These are phyloP conservation scores for Portevinia maculata DNA, from an alignment of 2,888 invertebrate genomes.

Conservation along the genomic window DNA sequence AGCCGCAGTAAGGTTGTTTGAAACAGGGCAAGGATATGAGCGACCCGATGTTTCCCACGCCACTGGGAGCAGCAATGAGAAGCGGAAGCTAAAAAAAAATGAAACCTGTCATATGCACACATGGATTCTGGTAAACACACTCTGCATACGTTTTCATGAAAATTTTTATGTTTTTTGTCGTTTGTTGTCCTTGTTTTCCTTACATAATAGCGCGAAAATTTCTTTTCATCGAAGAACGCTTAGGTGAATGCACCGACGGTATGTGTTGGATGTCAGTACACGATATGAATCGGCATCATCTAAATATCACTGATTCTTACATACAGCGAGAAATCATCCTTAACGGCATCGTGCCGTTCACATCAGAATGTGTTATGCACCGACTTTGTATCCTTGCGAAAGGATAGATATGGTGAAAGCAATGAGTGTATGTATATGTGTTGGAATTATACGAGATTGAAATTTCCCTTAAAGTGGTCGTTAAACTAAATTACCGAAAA, in stretches of 20 bases:
- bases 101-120: constrained; percentile 41
- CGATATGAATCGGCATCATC: constrained; percentile 47
- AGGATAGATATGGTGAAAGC: neutral
- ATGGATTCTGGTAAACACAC: constrained; percentile 60
- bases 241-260: constrained; percentile 53
- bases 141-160: constrained; percentile 67
- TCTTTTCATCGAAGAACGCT: constrained; percentile 29
- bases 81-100: constrained; percentile 32
- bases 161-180: constrained; percentile 44
- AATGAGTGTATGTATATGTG: constrained; percentile 3
- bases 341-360: constrained; percentile 3
- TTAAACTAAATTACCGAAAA: constrained; percentile 70
- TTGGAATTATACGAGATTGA: constrained; percentile 65
- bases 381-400: constrained; percentile 22
- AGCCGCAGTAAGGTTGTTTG: constrained; percentile 16
- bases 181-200: constrained; percentile 57
- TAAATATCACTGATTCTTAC: constrained; percentile 58
- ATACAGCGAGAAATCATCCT: constrained; percentile 48
- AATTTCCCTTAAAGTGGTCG: constrained; percentile 68
- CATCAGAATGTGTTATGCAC: constrained; percentile 22
- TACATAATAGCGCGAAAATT: constrained; percentile 26
- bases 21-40: constrained; percentile 5
- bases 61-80: constrained; percentile 1
- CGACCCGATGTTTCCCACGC: constrained; percentile 34
- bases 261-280: constrained; percentile 56